These are phyloP conservation scores for Plestiodon gilberti DNA, from an alignment of 2,113 vertebrate genomes.

Conservation along the genomic window DNA sequence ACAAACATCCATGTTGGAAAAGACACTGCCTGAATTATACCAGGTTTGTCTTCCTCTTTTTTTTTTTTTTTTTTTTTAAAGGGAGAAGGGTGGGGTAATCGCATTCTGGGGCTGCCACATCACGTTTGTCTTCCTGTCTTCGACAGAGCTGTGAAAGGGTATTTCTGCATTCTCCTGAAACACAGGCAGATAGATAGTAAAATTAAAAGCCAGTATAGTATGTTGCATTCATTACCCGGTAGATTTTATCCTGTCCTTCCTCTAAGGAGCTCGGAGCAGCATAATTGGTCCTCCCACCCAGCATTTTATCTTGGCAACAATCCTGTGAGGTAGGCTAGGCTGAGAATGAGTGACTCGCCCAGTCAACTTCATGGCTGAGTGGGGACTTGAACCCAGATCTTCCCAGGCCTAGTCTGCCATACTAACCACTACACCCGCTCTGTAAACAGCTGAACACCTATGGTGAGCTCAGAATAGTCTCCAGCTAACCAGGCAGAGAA, in stretches of 20 bases:
- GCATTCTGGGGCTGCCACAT: not conserved
- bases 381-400: too few species aligned
- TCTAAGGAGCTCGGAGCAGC: too few species aligned
- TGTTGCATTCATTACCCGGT: too few species aligned
- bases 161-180: not conserved
- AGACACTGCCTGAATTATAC: not conserved
- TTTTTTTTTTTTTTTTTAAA: not conserved
- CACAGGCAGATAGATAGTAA: not conserved
- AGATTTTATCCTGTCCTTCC: too few species aligned
- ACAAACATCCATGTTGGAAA: not conserved
- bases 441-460: not conserved
- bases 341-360: too few species aligned
- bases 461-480: not conserved
- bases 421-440: too few species aligned
- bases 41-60: not conserved
- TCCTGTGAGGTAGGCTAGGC: too few species aligned
- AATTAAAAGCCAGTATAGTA: not conserved
- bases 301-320: too few species aligned
- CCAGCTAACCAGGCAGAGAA: not conserved
- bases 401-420: too few species aligned
- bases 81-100: not conserved
- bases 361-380: too few species aligned
- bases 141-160: fast-evolving
- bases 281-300: too few species aligned
- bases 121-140: not conserved